Conservation (phyloP, 1,140 invertebrate species). For the Phymorhynchus buccinoides region DNA sequence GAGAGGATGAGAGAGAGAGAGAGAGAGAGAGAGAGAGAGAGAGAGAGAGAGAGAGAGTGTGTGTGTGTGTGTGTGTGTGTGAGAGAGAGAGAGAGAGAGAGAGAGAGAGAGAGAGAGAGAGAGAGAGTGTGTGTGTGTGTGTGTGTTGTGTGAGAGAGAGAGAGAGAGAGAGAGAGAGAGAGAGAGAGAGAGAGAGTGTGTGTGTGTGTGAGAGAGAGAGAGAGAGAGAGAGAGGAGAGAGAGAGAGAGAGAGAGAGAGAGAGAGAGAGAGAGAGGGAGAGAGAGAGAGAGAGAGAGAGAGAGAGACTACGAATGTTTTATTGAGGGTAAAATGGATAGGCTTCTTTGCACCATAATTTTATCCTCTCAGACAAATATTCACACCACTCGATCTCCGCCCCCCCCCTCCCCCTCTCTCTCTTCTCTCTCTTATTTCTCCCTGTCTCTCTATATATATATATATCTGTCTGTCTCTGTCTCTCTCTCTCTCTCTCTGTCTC, state of each 20-base stretch:
- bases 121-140: neutral
- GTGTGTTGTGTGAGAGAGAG: too few species aligned
- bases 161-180: constrained; percentile 15
- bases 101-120: neutral
- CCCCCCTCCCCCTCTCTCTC: too few species aligned
- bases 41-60: neutral
- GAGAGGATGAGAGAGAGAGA: neutral
- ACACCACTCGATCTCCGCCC: too few species aligned
- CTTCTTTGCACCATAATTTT: too few species aligned
- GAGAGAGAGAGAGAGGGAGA: neutral
- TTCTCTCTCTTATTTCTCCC: too few species aligned
- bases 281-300: neutral
- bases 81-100: neutral
- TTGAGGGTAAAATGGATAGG: too few species aligned
- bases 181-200: neutral
- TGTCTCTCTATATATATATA: too few species aligned
- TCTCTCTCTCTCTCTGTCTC: too few species aligned
- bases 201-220: constrained; percentile 13
- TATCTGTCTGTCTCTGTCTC: too few species aligned
- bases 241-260: constrained; percentile 9
- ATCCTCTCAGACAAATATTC: too few species aligned
- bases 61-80: neutral
- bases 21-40: neutral
- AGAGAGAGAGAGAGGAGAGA: constrained; percentile 10
- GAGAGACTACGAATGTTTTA: too few species aligned